A percentile compares a stretch with the other conserved stretches of the same genome.
Evolutionary conservation across 2,888 invertebrate genomes (phyloP).

Genomic region (Drosophila tanythrix): DNA sequence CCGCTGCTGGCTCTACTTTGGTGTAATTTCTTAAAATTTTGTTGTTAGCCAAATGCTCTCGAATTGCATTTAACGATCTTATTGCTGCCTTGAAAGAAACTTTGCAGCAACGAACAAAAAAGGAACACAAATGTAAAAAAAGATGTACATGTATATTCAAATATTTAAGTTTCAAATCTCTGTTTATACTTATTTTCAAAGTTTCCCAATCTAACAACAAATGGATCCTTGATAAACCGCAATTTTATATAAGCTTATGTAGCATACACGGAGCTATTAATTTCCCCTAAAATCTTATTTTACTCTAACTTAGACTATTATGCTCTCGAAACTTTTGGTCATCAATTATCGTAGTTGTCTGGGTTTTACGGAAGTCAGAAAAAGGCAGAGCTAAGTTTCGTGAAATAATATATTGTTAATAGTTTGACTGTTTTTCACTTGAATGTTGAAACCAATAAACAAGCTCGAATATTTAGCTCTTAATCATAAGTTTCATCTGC

Average conservation of each 20-base stretch:
- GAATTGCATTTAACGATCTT: background rate
- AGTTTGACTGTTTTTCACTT: background rate
- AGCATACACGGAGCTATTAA: background rate
- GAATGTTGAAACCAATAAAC: background rate
- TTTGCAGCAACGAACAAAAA: background rate
- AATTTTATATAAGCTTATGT: background rate
- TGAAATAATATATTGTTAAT: background rate
- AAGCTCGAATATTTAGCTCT: background rate
- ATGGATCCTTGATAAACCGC: background rate
- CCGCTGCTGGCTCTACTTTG: conserved; percentile 19
- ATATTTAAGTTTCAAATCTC: background rate
- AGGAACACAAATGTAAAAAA: too few relatives aligned
- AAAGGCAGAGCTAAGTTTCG: background rate
- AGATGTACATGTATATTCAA: background rate
- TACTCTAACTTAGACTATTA: background rate
- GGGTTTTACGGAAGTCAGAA: too few relatives aligned
- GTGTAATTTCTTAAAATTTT: background rate
- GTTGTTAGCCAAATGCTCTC: background rate
- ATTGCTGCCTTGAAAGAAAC: too few relatives aligned
- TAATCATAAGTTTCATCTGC: background rate
- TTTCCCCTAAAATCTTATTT: background rate
- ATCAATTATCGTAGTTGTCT: background rate
- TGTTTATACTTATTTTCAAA: background rate
- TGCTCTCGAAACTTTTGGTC: background rate
- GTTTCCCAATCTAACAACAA: background rate